Evolutionary conservation across 2,113 vertebrate species (phyloP).

Genomic region (Pica pica): DNA sequence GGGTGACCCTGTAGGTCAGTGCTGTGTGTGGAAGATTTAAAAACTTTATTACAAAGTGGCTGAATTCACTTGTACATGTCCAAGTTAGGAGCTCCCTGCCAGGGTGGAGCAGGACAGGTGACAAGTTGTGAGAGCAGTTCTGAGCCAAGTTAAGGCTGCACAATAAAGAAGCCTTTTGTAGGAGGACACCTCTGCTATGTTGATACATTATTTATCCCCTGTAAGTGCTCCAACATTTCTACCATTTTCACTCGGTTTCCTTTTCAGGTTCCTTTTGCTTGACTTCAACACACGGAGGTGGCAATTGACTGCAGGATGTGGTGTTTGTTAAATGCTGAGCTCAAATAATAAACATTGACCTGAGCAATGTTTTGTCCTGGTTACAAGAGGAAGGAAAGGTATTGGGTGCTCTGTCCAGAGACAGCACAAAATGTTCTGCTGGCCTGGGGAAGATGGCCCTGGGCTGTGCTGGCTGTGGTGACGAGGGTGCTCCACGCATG

Average conservation of each 20-base stretch:
- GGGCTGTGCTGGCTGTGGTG: background rate
- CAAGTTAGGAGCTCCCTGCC: background rate
- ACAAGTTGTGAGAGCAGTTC: background rate
- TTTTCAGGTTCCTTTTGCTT: background rate
- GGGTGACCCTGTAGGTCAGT: background rate
- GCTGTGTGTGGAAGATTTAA: background rate
- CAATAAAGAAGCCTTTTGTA: background rate
- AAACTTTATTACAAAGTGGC: background rate
- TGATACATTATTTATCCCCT: background rate
- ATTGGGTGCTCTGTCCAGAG: background rate
- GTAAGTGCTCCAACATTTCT: background rate
- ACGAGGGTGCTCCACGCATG: accelerated
- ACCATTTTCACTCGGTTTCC: background rate
- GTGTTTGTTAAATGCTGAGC: background rate
- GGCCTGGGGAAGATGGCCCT: background rate
- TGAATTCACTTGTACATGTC: accelerated
- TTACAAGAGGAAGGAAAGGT: background rate
- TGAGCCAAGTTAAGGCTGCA: background rate
- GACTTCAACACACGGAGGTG: background rate
- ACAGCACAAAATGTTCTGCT: background rate
- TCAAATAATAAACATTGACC: background rate
- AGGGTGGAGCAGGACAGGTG: background rate
- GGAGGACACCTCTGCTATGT: background rate
- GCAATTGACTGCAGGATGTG: background rate
- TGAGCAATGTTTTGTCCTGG: background rate